Conservation (phyloP, 2,113 vertebrate species). For the Mesitornis unicolor region DNA sequence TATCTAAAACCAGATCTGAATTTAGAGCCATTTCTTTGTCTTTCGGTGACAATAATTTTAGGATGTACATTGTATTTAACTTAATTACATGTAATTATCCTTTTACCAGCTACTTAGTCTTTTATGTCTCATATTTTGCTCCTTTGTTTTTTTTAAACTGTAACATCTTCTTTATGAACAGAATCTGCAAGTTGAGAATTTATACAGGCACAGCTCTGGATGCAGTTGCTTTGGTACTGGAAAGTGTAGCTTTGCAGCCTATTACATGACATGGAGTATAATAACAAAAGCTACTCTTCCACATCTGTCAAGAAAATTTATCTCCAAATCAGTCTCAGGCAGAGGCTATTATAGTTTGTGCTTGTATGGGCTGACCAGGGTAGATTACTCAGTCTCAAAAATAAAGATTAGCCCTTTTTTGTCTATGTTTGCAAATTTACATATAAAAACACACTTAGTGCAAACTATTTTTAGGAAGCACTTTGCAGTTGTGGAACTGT, state of each 20-base stretch:
- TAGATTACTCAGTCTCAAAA: neutral
- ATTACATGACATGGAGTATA: neutral
- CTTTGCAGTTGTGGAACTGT: neutral
- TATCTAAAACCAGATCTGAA: neutral
- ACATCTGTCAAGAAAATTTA: constrained; percentile 41
- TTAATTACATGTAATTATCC: neutral
- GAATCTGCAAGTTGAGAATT: neutral
- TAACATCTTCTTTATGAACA: neutral
- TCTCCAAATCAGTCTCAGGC: neutral
- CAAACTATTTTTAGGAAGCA: neutral
- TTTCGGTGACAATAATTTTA: neutral
- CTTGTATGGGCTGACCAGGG: neutral
- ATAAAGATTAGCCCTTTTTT: neutral
- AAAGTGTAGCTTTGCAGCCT: neutral
- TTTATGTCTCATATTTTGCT: neutral
- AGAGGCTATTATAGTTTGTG: neutral
- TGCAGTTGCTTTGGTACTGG: neutral
- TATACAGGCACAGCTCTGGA: neutral
- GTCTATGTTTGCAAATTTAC: neutral
- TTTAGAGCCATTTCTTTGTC: neutral
- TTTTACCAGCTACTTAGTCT: neutral
- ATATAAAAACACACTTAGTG: accelerated
- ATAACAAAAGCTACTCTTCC: neutral
- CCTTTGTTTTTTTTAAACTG: neutral
- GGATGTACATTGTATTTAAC: neutral